phyloP scores from a whole-genome alignment of 2,797 vertebrate genomes.

The Thripadectes ignobilis region DNA sequence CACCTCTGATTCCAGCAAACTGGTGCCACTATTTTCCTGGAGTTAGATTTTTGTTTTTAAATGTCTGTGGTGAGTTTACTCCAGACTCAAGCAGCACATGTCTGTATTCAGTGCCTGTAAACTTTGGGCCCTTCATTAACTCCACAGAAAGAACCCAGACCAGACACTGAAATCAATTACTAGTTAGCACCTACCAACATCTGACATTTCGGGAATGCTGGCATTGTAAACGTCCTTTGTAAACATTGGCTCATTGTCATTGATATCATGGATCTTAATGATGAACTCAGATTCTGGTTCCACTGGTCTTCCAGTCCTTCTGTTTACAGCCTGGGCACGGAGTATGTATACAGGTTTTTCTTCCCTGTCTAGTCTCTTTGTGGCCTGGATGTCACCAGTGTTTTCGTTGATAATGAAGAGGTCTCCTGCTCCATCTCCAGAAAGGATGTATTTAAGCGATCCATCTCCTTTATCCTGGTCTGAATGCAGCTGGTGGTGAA shows the following conservation, averaged over 20 bases:
- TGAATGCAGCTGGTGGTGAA: slow-evolving; percentile 87
- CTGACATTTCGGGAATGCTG: slow-evolving; percentile 91
- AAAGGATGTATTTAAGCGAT: slow-evolving; percentile 90
- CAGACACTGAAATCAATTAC: neutral
- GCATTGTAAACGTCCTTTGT: slow-evolving; percentile 89
- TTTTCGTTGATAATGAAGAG: slow-evolving; percentile 95
- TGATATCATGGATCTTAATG: slow-evolving; percentile 98
- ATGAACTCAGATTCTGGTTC: slow-evolving; percentile 94
- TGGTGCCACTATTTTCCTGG: neutral
- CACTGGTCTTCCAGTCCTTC: slow-evolving; percentile 86
- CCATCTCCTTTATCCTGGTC: slow-evolving; percentile 90
- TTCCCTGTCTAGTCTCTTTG: slow-evolving; percentile 92
- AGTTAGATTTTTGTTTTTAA: neutral
- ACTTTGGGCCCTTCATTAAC: neutral
- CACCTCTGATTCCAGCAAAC: neutral
- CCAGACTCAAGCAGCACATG: neutral
- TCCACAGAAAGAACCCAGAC: neutral
- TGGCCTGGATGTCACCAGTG: slow-evolving; percentile 96
- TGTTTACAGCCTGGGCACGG: slow-evolving; percentile 90
- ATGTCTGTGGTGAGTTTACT: neutral
- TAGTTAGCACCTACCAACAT: slow-evolving; percentile 83
- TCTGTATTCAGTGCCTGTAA: neutral
- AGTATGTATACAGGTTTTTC: slow-evolving; percentile 92
- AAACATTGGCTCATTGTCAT: slow-evolving; percentile 95
- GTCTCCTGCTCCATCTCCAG: slow-evolving; percentile 91